Conservation (phyloP, 2,113 vertebrate species). For the Syrmaticus mikado region DNA sequence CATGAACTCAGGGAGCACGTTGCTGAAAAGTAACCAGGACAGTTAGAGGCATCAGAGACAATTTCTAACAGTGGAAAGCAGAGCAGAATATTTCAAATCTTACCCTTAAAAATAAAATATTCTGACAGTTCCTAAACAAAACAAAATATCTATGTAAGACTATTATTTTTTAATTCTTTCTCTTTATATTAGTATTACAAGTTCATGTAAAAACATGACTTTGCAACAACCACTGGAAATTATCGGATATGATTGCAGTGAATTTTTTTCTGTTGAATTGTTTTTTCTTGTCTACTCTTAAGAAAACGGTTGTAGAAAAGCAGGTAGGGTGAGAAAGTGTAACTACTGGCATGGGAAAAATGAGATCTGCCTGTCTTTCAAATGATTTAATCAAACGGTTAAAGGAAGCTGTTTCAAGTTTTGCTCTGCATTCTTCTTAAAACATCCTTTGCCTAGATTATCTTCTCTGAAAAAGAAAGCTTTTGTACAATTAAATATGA, state of each 20-base stretch:
- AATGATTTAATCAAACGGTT: not conserved
- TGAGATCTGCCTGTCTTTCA: not conserved
- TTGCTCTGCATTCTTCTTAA: not conserved
- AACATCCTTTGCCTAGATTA: not conserved
- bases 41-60: not conserved
- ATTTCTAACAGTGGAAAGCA: not conserved
- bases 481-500: not conserved
- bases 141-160: not conserved
- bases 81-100: not conserved
- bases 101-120: not conserved
- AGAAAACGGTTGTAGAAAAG: not conserved
- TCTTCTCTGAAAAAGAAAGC: not conserved
- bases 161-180: not conserved
- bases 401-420: not conserved
- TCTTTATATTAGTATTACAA: not conserved
- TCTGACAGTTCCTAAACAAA: not conserved
- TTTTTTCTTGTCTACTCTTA: not conserved
- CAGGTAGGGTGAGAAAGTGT: constrained; percentile 7
- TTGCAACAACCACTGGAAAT: not conserved
- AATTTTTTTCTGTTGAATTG: not conserved
- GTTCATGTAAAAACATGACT: not conserved
- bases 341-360: not conserved
- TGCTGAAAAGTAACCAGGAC: not conserved
- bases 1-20: not conserved
- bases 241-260: not conserved